These are phyloP conservation scores for Dromas ardeola DNA, from an alignment of 2,113 vertebrate species.

Conservation along the genomic window DNA sequence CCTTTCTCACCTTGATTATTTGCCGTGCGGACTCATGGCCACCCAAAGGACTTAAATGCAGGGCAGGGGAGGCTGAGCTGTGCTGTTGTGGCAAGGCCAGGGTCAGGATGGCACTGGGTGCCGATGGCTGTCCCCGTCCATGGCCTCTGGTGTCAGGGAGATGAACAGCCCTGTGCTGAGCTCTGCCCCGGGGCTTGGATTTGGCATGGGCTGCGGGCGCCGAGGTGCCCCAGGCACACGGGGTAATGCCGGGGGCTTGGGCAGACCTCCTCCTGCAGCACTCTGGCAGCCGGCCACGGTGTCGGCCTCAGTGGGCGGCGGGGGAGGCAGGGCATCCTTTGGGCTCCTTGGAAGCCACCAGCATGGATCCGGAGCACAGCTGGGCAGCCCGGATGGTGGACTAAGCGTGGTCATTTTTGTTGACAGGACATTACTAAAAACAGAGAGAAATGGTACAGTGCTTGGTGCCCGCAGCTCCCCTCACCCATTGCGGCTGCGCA, in stretches of 20 bases:
- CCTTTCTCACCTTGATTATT: too few relatives aligned
- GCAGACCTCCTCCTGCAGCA: background rate
- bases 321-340: background rate
- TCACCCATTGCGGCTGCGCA: background rate
- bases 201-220: background rate
- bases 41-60: background rate
- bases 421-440: background rate
- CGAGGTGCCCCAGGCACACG: accelerated
- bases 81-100: background rate
- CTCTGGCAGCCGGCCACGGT: background rate
- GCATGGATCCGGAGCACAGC: background rate
- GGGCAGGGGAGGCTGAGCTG: background rate
- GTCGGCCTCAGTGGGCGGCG: background rate
- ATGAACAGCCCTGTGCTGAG: background rate
- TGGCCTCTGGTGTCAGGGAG: background rate
- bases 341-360: background rate
- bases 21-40: background rate
- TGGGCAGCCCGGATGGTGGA: background rate
- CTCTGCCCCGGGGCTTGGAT: background rate
- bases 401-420: background rate
- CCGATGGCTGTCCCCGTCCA: background rate
- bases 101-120: background rate
- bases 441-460: background rate
- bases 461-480: background rate
- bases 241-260: background rate